Evolutionary conservation across 2,797 vertebrate genomes (phyloP), one percentile per base, ranked within the genome.

Genomic region (Propithecus perrieri): DNA sequence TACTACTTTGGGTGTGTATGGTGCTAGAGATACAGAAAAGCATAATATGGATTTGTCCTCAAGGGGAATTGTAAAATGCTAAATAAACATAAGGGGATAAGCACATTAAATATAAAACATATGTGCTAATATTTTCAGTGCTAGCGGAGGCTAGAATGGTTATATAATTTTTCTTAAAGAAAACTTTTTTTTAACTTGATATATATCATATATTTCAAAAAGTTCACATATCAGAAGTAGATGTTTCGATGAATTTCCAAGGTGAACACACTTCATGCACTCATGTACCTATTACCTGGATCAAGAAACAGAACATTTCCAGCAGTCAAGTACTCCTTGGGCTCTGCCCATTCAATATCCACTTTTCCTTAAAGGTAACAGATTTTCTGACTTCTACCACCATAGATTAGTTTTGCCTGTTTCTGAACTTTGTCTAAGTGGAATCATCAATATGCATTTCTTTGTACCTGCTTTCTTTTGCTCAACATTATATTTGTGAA

Each of bases 71-170:
- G 4, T 65, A 85, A 93, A 90, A 65, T 89, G 55, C 30, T 88
- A 50, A 81, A 84, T 85, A 93, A 87, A 76, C 1, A 4, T 71
- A 88, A 88, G 50, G 30, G 89, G 72, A 75, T 46, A 85, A 81
- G 26, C 8, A 85, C 46, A 75, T 86, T 69, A 89, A 33, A 86
- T 72, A 76, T 72, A 63, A 89, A 95, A 72, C 22, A 95, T 50
- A 65, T 24, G 63, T 72, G 33, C 15, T 46, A 59, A 85, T 67
- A 57, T 57, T 75, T 35, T 8, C 53, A 88, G 63, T 63, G 85
- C 30, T 88, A 81, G 13, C 14, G 41, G 61, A 83, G 65, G 3
- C 76, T 92, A 86, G 14, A 67, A 12, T 8, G 4, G 18, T 85
- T 63, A 84, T 65, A 50, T 43, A 69, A 26, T 86, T 65, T 96